Percentiles rank a stretch among this genome's conserved stretches.
phyloP scores from a whole-genome alignment of 2,888 invertebrate genomes.

The Hermaeophaga mercurialis region DNA sequence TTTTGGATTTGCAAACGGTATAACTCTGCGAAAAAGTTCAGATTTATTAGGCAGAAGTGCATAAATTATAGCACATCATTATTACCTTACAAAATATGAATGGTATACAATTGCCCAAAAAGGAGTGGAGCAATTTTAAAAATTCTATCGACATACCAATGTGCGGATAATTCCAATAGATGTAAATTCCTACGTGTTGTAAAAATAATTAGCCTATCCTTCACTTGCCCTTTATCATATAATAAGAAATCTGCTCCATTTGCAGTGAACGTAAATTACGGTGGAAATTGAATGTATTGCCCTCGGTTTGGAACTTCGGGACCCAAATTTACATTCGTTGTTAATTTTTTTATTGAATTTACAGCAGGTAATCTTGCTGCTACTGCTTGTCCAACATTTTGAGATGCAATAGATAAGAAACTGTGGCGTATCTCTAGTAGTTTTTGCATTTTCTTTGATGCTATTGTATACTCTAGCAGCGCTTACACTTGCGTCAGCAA shows the following conservation, averaged over 20 bases:
- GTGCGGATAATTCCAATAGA: not conserved
- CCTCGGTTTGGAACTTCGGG: not conserved
- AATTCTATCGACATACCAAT: not conserved
- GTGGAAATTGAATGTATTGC: not conserved
- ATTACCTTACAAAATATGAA: conserved; percentile 6
- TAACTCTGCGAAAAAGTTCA: not conserved
- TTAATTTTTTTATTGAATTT: not conserved
- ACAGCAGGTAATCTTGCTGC: not conserved
- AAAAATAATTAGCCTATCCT: not conserved
- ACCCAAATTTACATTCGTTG: not conserved
- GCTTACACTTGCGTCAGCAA: too few species aligned
- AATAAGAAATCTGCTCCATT: not conserved
- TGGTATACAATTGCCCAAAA: conserved; percentile 2
- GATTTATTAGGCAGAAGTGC: conserved; percentile 7
- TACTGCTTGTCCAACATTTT: not conserved
- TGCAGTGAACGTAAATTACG: not conserved
- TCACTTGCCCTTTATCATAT: not conserved
- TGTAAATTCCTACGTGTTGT: not conserved
- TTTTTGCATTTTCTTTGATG: too few species aligned
- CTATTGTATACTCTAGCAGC: too few species aligned
- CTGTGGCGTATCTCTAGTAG: too few species aligned
- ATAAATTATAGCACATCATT: conserved; percentile 1
- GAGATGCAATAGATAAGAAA: not conserved
- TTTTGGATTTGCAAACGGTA: not conserved
- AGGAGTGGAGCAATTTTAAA: not conserved